These are phyloP conservation scores for Cotesia chilonis DNA, from an alignment of 1,140 invertebrate genomes.

Conservation along the genomic window DNA sequence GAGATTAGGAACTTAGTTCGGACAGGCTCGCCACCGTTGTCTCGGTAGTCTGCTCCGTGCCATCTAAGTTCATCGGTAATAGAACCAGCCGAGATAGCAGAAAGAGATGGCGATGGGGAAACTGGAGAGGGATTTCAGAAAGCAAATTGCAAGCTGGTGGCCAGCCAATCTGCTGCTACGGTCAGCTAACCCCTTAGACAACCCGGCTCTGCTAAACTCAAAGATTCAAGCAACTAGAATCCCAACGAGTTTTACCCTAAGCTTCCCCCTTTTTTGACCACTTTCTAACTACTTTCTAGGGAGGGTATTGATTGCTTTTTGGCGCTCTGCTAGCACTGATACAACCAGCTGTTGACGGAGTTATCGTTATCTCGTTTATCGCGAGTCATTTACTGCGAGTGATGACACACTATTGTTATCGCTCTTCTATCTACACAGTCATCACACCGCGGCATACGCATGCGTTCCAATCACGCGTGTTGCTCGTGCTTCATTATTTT, in stretches of 20 bases:
- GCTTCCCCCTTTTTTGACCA: too few species aligned
- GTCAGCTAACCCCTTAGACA: slow-evolving; percentile 32
- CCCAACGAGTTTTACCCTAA: neutral
- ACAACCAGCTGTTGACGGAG: neutral
- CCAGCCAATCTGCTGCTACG: slow-evolving; percentile 39
- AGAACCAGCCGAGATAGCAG: slow-evolving; percentile 26
- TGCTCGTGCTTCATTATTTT: slow-evolving; percentile 7
- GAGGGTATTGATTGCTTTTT: neutral
- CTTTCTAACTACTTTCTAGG: too few species aligned
- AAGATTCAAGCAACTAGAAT: slow-evolving; percentile 27
- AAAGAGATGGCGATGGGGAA: too few species aligned
- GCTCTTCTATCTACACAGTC: slow-evolving; percentile 37
- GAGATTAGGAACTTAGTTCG: slow-evolving; percentile 61
- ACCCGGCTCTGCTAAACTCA: slow-evolving; percentile 30
- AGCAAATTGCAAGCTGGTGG: slow-evolving; percentile 43
- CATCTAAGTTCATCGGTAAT: slow-evolving; percentile 45
- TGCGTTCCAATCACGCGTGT: slow-evolving; percentile 23
- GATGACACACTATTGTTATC: slow-evolving; percentile 60
- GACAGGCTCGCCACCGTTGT: slow-evolving; percentile 29
- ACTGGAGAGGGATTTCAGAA: slow-evolving; percentile 4
- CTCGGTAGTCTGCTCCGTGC: slow-evolving; percentile 33
- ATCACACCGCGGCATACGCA: slow-evolving; percentile 10
- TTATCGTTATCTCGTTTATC: slow-evolving; percentile 29
- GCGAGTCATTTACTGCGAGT: slow-evolving; percentile 46
- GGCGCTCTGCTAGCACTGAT: neutral